Conservation (phyloP, 1,140 invertebrate species). For the Teleogryllus occipitalis region DNA sequence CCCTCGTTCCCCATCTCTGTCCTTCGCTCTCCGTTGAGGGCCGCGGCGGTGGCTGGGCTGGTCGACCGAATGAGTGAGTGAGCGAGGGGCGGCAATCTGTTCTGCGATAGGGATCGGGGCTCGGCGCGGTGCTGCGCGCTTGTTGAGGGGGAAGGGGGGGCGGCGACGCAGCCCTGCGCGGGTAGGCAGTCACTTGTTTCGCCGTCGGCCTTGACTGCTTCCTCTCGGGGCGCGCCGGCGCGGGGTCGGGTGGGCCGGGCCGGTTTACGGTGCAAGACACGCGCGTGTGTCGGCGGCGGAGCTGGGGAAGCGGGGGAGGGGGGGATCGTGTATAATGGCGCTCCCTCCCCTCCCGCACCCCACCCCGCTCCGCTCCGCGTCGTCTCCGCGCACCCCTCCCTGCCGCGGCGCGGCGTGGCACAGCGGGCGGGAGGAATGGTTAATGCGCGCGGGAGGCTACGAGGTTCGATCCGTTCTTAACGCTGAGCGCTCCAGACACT, state of each 20-base stretch:
- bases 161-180: neutral
- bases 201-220: neutral
- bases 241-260: neutral
- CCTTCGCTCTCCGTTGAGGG: neutral
- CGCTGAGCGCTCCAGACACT: no score
- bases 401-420: no score
- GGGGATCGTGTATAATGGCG: no score
- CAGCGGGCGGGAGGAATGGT: no score
- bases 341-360: no score
- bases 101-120: neutral
- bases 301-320: neutral
- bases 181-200: neutral
- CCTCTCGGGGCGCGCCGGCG: neutral
- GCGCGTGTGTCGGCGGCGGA: neutral
- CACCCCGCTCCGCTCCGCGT: no score
- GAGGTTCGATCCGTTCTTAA: no score
- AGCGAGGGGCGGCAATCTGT: neutral
- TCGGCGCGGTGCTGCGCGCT: no score
- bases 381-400: no score
- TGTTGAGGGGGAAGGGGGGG: no score
- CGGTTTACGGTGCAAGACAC: neutral
- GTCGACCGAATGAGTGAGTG: neutral
- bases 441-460: no score
- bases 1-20: neutral
- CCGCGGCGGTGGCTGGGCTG: neutral